phyloP scores from a whole-genome alignment of 2,113 vertebrate species.

The Chloropsis cyanopogon region DNA sequence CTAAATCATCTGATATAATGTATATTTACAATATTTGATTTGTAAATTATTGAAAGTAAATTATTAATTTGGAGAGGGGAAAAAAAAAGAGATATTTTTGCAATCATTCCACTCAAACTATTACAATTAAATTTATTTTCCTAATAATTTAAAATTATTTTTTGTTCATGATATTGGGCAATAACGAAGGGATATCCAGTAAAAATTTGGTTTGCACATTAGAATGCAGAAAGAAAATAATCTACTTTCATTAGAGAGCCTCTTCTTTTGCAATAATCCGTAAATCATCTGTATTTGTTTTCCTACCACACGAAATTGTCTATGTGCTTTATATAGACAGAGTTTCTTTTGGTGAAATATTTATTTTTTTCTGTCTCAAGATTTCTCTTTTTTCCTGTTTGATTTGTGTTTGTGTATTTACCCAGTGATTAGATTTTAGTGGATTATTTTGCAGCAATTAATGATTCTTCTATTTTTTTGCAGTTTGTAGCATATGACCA shows the following conservation, averaged over 20 bases:
- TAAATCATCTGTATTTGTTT: neutral
- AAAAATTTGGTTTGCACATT: neutral
- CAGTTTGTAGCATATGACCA: neutral
- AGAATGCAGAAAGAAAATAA: neutral
- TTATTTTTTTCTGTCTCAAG: neutral
- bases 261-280: neutral
- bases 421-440: neutral
- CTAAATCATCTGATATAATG: neutral
- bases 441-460: neutral
- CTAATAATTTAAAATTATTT: neutral
- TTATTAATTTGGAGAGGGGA: neutral
- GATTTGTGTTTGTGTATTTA: neutral
- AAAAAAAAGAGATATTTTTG: neutral
- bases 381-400: neutral
- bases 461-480: neutral
- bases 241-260: neutral
- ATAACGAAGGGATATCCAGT: neutral
- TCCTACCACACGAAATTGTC: neutral
- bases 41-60: neutral
- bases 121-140: neutral
- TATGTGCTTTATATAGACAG: neutral
- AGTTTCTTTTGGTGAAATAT: neutral
- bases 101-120: neutral
- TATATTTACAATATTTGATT: neutral
- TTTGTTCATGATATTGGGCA: rapidly evolving